Evolutionary conservation across 2,113 vertebrate genomes (phyloP), one percentile per base, ranked within the genome.

Genomic region (Catharus fuscescens): DNA sequence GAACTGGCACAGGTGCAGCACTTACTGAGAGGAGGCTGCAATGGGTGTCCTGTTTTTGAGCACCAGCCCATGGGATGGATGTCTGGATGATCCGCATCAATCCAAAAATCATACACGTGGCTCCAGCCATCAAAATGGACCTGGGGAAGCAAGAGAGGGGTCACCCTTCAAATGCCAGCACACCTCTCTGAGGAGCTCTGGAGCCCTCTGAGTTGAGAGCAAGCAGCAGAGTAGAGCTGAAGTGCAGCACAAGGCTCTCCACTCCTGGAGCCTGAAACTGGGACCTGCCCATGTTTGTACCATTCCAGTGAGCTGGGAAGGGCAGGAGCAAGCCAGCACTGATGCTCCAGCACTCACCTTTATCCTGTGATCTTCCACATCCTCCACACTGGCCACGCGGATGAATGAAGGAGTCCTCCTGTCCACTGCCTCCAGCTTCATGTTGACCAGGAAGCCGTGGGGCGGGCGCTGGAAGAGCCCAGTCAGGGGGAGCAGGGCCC

Each of bases 71-170:
- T 98, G 3, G 99, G 99, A 80, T 99, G 99, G 94, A 99, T 98
- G 93, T 99, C 99, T 0, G 99, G 99, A 88, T 99, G 98, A 97
- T 99, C 99, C 0, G 98, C 98, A 53, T 99, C 99, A 72, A 99
- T 98, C 99, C 99, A 99, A 98, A 99, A 99, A 89, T 99, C 99
- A 76, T 99, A 99, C 74, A 99, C 90, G 0, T 99, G 98, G 97
- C 98, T 99, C 99, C 99, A 99, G 90, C 99, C 99, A 7, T 99
- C 99, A 94, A 99, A 99, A 97, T 99, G 99, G 91, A 99, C 98
- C 99, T 99, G 96, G 14, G 64, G 60, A 87, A 91, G 61, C 61
- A 95, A 93, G 77, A 56, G 52, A 56, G 17, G 17, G 6, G 40
- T 90, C 77, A 79, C 23, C 14, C 52, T 86, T 83, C 45, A 77